Evolutionary conservation across 2,113 vertebrate species (phyloP), one percentile per base, ranked within the genome.

Genomic region (Apodemus speciosus): DNA sequence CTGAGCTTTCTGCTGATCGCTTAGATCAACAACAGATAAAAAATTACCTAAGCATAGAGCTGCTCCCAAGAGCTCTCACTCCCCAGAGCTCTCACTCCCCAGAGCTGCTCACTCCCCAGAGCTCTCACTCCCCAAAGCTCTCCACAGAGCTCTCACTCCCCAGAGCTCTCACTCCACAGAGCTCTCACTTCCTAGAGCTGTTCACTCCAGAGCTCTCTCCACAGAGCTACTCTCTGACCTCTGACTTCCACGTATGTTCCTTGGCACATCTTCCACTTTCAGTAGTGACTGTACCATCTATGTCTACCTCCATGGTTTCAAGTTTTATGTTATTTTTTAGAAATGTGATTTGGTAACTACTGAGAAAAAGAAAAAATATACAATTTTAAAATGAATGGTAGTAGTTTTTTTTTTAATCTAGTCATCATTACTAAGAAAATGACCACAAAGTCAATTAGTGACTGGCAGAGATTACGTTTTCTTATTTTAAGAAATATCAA

Each of bases 1-100:
- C 90, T 85, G 85, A 91, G 91, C 86, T 89, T 89, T 90, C 60
- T 93, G 30, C 56, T 73, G 46, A 85, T 76, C 91, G 89, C 71
- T 91, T 11, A 66, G 81, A 86, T 27, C 62, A 93, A 51, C 77
- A 62, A 83, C 43, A 83, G 89, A 73, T 10, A 43, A 66, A 89
- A 89, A 69, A 81, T 81, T 66, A 64, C 66, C 58, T 62, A 88
- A 88, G 76, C 89, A 86, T 1, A 86, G 51, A 91, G 79, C 18
- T 32, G 64, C 30, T 66, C 30, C 30, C 27, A 25, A 62, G 60
- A 64, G 62, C 3, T 21, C 18, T 58, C 5, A 20, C 16, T 20
- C 56, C 56, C 18, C 56, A 58, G 16, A 58, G 56, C 18, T 58
- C 20, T 58, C 56, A 58, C 20, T 21, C 56, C 56, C 18, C 56